Percentiles rank a stretch among this genome's conserved stretches.
Conservation (phyloP, 2,113 vertebrate genomes). For the Caretta caretta region DNA sequence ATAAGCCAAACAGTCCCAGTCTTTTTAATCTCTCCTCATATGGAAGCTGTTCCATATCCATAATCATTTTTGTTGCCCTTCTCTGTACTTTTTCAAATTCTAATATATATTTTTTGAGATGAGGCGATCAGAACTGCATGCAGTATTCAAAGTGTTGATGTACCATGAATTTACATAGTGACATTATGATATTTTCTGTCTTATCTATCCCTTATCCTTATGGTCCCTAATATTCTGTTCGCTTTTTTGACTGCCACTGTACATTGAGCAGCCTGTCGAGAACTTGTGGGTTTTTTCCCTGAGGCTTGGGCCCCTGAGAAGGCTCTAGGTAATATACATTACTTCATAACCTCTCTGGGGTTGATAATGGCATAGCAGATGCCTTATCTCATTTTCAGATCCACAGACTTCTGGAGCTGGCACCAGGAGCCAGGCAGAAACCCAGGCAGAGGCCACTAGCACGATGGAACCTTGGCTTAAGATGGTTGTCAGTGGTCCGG, state of each 20-base stretch:
- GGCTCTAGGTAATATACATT: too few species aligned
- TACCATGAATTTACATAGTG: background rate
- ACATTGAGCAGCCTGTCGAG: background rate
- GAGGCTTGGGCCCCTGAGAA: too few species aligned
- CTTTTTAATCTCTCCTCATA: background rate
- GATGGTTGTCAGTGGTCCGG: too few species aligned
- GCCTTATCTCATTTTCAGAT: too few species aligned
- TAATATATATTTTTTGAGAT: background rate
- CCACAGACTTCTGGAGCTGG: too few species aligned
- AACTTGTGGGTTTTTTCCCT: too few species aligned
- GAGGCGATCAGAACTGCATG: background rate
- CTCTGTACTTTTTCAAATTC: background rate
- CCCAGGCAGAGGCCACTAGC: too few species aligned
- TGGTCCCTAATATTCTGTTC: background rate
- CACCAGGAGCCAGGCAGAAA: too few species aligned
- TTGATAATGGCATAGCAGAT: too few species aligned
- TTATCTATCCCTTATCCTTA: background rate
- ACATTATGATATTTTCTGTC: background rate
- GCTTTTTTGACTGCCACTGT: background rate
- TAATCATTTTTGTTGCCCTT: background rate
- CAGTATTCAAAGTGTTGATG: background rate
- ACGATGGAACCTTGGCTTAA: too few species aligned
- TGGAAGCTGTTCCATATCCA: background rate
- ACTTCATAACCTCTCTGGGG: too few species aligned
- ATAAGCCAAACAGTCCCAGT: background rate